phyloP scores from a whole-genome alignment of 2,888 invertebrate species.

The Gymnocheta viridis region DNA sequence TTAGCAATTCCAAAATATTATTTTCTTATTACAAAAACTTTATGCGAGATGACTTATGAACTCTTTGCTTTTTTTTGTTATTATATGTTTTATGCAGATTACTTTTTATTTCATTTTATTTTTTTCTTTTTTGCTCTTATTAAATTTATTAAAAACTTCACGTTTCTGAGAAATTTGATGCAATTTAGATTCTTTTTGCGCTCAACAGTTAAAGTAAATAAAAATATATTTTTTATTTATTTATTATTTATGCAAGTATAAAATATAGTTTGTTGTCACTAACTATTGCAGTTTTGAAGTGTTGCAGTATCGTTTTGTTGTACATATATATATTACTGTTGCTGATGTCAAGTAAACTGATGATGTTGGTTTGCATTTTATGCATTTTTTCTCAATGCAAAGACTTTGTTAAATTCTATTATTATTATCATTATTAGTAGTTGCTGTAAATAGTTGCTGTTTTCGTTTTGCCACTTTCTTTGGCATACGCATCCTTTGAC shows the following conservation, averaged over 20 bases:
- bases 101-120: too few relatives aligned
- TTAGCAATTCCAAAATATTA: neutral
- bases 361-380: conserved; percentile 32
- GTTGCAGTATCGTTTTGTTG: neutral
- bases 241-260: neutral
- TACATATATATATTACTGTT: neutral
- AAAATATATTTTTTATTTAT: neutral
- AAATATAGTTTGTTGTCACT: conserved; percentile 8
- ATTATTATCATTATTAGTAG: too few relatives aligned
- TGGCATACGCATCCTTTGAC: neutral
- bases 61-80: neutral
- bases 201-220: conserved; percentile 4
- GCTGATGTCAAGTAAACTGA: conserved; percentile 20
- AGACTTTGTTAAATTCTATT: conserved; percentile 24
- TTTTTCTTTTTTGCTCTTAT: neutral
- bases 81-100: conserved; percentile 1
- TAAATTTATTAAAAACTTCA: neutral
- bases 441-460: conserved; percentile 1
- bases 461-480: neutral
- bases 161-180: neutral
- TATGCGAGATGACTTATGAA: neutral
- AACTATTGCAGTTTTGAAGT: neutral
- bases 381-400: conserved; percentile 37
- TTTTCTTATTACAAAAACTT: neutral
- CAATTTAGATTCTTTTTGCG: neutral